Evolutionary conservation across 2,888 invertebrate genomes (phyloP), one percentile per base, ranked within the genome.

Genomic region (Laspeyria flexula): DNA sequence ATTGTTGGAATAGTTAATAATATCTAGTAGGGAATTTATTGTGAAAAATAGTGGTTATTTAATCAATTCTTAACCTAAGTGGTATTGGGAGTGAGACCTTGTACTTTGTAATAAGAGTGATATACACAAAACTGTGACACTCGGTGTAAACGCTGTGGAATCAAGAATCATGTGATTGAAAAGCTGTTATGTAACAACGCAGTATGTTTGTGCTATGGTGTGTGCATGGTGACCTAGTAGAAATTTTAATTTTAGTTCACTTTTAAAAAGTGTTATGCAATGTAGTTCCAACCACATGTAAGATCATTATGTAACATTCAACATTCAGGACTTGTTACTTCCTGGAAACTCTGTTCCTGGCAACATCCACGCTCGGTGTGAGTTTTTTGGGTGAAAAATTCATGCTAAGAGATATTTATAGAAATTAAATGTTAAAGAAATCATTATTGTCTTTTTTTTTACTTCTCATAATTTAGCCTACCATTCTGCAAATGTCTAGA

Each of bases 301-400:
- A 59, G 47, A 65, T 64, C 54, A 57, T 45, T 58, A 58, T 42
- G 52, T 65, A 55, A 61, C 65, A 40, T 57, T 42, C 12, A 49
- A 52, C 55, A 43, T 56, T 25, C n/a, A n/a, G 39, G 23, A 45
- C 39, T 27, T 38, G 48, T 62, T 62, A 62, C 59, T 29, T 35
- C 43, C 48, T 56, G 49, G 52, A 53, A 67, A 63, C 65, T n/a
- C n/a, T 59, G 39, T 21, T 46, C 48, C 54, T 68, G 71, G 63
- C 48, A 67, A 61, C 63, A 61, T 66, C 72, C 46, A 51, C 55
- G 66, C 85, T 88, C 83, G 77, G 83, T 79, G 73, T 86, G 85
- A 82, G 65, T 85, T 90, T 90, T 90, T 86, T 86, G 65, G 55
- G 61, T 63, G 77, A 87, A 90, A 91, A 91, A 83, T 81, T 85